Evolutionary conservation across 2,888 invertebrate genomes (phyloP).

Genomic region (Bombylius discolor): DNA sequence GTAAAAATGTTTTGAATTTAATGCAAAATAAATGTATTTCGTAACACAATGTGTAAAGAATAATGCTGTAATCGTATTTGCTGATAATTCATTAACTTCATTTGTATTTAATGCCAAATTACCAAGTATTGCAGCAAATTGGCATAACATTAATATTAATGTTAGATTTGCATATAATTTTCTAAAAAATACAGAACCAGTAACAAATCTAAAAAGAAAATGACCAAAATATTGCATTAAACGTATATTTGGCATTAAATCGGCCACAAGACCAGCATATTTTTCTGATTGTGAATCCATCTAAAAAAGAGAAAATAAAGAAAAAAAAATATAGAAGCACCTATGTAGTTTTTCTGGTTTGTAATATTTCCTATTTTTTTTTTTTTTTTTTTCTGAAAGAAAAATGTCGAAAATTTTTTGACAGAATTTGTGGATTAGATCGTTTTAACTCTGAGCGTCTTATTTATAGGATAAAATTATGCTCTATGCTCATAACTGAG

Average conservation of each 20-base stretch:
- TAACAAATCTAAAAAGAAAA: constrained; percentile 65
- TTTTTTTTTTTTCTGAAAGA: too few relatives aligned
- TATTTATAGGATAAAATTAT: too few relatives aligned
- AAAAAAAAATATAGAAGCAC: too few relatives aligned
- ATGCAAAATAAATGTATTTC: constrained; percentile 59
- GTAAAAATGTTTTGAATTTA: constrained; percentile 61
- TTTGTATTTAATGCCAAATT: constrained; percentile 60
- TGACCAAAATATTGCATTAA: constrained; percentile 66
- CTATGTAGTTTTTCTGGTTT: too few relatives aligned
- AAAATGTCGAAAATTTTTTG: too few relatives aligned
- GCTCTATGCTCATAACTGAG: too few relatives aligned
- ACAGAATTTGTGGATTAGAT: too few relatives aligned
- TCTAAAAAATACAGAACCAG: constrained; percentile 46
- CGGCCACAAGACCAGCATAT: constrained; percentile 59
- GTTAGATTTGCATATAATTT: constrained; percentile 48
- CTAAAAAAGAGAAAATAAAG: not conserved
- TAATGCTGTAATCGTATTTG: constrained; percentile 68
- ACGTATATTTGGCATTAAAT: constrained; percentile 70
- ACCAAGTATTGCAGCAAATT: constrained; percentile 48
- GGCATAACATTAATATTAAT: constrained; percentile 46
- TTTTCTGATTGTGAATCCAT: constrained; percentile 14
- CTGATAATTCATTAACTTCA: constrained; percentile 59
- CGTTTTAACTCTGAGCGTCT: too few relatives aligned
- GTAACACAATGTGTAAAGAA: constrained; percentile 68
- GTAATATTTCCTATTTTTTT: too few relatives aligned